Evolutionary conservation across 2,113 vertebrate species (phyloP), one percentile per base, ranked within the genome.

Genomic region (Alethe diademata): DNA sequence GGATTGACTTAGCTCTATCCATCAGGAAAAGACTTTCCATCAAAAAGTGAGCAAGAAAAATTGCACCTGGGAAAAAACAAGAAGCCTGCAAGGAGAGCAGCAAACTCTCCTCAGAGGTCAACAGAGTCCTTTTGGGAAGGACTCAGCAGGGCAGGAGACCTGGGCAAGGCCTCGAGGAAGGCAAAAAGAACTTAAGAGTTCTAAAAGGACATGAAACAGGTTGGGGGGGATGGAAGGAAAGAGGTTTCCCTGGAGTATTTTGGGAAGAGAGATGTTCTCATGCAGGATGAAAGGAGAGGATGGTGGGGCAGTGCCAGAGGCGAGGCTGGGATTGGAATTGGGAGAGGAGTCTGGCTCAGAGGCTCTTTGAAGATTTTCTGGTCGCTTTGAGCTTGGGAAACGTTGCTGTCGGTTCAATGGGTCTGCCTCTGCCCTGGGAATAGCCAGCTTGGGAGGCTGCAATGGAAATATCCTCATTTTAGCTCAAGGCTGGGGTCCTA

Each of bases 21-120:
- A 96, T 96, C 96, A 95, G 95, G 88, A 93, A 93, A 95, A 96
- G 92, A 86, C 95, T 97, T 97, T 51, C 94, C 88, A 96, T 96
- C 95, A 92, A 74, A 90, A 93, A 95, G 78, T 61, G 92, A 97
- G 86, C 51, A 92, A 96, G 95, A 97, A 90, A 95, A 97, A 97
- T 92, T 70, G 33, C 64, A 61, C 50, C 86, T 42, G 71, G 67
- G 57, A 31, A 53, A 71, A 90, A 64, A 35, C 35, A 57, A 88
- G 88, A 80, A 67, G 40, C 7, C 58, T 48, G 75, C 78, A 56
- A 88, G 75, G 82, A 85, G 35, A 93, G 43, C 60, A 54, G 26
- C 61, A 75, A 80, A 61, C n/a, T 71, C 84, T 80, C 42, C 56
- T 73, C 2, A 0, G 86, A 92, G 80, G 91, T 84, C 42, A 2